Percentiles rank a stretch among this genome's conserved stretches.
Evolutionary conservation across 2,888 invertebrate genomes (phyloP).

Genomic region (Zygogramma bicolorata): DNA sequence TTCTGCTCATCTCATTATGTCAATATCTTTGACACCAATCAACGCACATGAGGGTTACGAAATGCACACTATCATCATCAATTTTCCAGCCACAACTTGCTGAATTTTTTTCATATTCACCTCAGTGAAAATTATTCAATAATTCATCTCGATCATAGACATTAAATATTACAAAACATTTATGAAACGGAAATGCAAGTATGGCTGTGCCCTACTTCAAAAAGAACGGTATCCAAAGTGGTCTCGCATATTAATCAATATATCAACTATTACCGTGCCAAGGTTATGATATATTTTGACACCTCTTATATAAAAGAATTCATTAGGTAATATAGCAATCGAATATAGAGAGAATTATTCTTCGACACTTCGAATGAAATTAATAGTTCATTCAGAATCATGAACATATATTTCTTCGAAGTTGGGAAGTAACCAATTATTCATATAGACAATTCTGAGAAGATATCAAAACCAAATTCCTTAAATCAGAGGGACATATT

Average conservation of each 20-base stretch:
- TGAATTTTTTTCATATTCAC: background rate
- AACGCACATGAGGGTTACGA: background rate
- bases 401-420: too few relatives aligned
- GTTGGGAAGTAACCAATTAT: too few relatives aligned
- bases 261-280: background rate
- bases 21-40: background rate
- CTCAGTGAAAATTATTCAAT: background rate
- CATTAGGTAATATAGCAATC: background rate
- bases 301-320: background rate
- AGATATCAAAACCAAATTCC: too few relatives aligned
- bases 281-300: background rate
- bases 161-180: background rate
- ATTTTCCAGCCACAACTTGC: too few relatives aligned
- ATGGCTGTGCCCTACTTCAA: background rate
- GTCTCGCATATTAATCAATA: background rate
- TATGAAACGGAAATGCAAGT: background rate
- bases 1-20: background rate
- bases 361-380: too few relatives aligned
- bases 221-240: background rate
- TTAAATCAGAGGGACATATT: too few relatives aligned
- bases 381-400: too few relatives aligned
- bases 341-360: too few relatives aligned
- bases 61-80: background rate
- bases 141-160: background rate
- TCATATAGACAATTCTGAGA: too few relatives aligned